A percentile compares a stretch with the other conserved stretches of the same genome.
Conservation (phyloP, 1,140 invertebrate genomes). For the Sycobia sp. region DNA sequence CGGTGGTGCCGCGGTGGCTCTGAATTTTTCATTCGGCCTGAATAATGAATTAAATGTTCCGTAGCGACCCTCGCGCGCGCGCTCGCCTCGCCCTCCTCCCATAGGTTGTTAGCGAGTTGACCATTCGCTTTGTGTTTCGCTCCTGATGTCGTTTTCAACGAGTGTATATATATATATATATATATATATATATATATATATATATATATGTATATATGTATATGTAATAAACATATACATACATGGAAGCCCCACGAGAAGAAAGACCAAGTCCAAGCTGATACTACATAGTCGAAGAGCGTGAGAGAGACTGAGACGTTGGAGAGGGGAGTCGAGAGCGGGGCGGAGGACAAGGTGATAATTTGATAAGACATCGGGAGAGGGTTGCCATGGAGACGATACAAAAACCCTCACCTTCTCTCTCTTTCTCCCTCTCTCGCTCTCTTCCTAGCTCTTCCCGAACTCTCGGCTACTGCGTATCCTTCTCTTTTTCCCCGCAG, state of each 20-base stretch:
- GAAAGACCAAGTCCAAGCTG: too few species aligned
- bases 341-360: conserved; percentile 53
- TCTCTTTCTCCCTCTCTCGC: conserved; percentile 41
- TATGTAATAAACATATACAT: too few species aligned
- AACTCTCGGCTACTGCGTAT: conserved; percentile 42
- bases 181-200: background rate
- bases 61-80: conserved; percentile 40
- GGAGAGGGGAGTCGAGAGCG: too few species aligned
- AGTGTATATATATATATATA: too few species aligned
- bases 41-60: conserved; percentile 63
- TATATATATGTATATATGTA: conserved; percentile 2
- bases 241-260: too few species aligned
- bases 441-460: conserved; percentile 38
- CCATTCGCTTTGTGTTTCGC: conserved; percentile 50
- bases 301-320: conserved; percentile 30
- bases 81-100: conserved; percentile 25
- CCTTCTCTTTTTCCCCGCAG: conserved; percentile 36
- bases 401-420: conserved; percentile 47
- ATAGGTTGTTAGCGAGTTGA: conserved; percentile 57
- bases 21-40: conserved; percentile 56
- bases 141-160: too few species aligned
- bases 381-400: conserved; percentile 60
- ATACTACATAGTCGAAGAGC: too few species aligned
- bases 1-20: conserved; percentile 13
- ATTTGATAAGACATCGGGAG: conserved; percentile 62